phyloP scores from a whole-genome alignment of 2,113 vertebrate species.

The Microcebus lehilahytsara region DNA sequence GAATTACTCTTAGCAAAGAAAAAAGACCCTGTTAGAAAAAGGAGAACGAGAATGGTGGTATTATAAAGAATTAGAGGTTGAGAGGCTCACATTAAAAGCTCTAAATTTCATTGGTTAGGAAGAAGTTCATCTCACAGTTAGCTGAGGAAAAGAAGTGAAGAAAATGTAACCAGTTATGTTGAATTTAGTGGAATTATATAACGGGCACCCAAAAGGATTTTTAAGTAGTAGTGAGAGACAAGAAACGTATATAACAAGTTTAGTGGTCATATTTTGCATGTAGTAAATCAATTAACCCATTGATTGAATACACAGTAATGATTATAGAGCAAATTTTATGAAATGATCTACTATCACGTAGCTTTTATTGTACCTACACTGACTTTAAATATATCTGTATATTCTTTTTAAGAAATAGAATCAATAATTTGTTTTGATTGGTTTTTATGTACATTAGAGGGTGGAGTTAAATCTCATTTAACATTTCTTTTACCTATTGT shows the following conservation, averaged over 20 bases:
- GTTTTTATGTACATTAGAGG: background rate
- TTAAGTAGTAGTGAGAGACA: background rate
- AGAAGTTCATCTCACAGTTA: background rate
- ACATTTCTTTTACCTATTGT: slow-evolving; percentile 3
- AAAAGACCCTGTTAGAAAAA: background rate
- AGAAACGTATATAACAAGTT: background rate
- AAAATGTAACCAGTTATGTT: background rate
- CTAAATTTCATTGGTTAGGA: background rate
- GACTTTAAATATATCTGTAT: background rate
- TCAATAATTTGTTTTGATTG: background rate
- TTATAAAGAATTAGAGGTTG: background rate
- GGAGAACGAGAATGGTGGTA: background rate
- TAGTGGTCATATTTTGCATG: background rate
- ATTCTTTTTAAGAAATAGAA: background rate
- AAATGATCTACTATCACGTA: background rate
- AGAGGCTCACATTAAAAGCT: background rate
- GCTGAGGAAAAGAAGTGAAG: background rate
- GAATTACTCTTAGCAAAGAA: background rate
- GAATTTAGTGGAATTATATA: background rate
- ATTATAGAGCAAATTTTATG: background rate
- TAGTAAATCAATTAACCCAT: background rate
- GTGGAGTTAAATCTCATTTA: background rate
- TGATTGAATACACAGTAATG: background rate
- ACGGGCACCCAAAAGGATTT: background rate
- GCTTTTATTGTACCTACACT: background rate